Conservation (phyloP, 2,888 invertebrate genomes). For the Diogma glabrata region DNA sequence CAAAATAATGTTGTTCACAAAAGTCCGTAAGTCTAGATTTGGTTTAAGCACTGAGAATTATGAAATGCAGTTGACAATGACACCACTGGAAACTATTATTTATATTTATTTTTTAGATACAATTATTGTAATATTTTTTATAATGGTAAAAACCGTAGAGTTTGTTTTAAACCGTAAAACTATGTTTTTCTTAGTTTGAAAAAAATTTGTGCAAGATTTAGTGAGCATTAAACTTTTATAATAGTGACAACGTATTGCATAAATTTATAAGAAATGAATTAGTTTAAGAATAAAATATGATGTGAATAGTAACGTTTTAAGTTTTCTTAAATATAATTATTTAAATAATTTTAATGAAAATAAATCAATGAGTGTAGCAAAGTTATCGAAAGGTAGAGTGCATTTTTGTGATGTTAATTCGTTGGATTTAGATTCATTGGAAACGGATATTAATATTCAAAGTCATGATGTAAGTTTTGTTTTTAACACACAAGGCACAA, state of each 20-base stretch:
- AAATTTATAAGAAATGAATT: no score
- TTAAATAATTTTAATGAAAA: not conserved
- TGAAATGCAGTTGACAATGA: no score
- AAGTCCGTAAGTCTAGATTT: no score
- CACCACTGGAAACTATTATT: not conserved
- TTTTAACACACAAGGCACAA: no score
- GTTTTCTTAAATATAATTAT: no score
- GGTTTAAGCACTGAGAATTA: no score
- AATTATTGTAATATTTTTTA: slow-evolving; percentile 1
- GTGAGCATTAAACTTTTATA: slow-evolving; percentile 5
- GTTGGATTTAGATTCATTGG: slow-evolving; percentile 21
- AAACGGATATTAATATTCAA: slow-evolving; percentile 14
- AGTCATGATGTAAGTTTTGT: no score
- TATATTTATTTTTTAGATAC: no score
- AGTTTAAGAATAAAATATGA: no score
- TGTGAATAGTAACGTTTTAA: no score
- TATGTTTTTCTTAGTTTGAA: slow-evolving; percentile 3
- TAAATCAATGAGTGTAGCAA: not conserved
- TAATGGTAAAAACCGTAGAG: slow-evolving; percentile 7
- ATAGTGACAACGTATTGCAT: not conserved
- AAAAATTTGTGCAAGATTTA: slow-evolving; percentile 5
- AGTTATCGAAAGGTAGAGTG: slow-evolving; percentile 11
- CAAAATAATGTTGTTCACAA: no score
- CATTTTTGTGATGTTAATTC: slow-evolving; percentile 16
- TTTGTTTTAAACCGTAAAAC: slow-evolving; percentile 3